Percentiles rank a stretch among this genome's conserved stretches.
phyloP scores from a whole-genome alignment of 2,888 invertebrate species.

The Prenolepis imparis region DNA sequence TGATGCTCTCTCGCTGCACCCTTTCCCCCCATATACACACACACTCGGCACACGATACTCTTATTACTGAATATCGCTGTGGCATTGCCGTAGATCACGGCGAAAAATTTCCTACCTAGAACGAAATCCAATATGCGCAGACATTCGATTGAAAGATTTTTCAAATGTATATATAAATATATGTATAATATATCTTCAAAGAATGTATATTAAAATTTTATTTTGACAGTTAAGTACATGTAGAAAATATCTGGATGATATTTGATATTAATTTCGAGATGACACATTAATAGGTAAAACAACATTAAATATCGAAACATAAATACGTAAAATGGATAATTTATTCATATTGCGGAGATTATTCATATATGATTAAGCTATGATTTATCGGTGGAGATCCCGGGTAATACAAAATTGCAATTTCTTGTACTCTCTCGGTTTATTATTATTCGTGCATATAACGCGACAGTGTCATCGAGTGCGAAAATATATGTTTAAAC shows the following conservation, averaged over 20 bases:
- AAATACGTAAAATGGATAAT: background rate
- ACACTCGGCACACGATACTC: conserved; percentile 50
- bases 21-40: background rate
- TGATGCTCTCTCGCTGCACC: conserved; percentile 47
- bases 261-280: background rate
- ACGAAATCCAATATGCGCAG: background rate
- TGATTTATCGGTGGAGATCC: background rate
- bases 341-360: background rate
- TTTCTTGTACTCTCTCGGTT: background rate
- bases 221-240: background rate
- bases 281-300: background rate
- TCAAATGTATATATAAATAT: background rate
- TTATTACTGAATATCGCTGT: conserved; percentile 40
- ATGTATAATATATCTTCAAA: background rate
- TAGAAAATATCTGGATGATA: background rate
- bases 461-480: background rate
- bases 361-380: background rate
- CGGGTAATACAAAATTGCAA: background rate
- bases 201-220: background rate
- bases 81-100: conserved; percentile 35
- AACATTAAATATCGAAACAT: background rate
- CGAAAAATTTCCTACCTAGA: background rate
- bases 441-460: background rate
- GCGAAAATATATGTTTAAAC: conserved; percentile 37
- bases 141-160: background rate